These are phyloP conservation scores for Caenorhabditis sinica DNA, from an alignment of 2,888 invertebrate genomes.

Conservation along the genomic window DNA sequence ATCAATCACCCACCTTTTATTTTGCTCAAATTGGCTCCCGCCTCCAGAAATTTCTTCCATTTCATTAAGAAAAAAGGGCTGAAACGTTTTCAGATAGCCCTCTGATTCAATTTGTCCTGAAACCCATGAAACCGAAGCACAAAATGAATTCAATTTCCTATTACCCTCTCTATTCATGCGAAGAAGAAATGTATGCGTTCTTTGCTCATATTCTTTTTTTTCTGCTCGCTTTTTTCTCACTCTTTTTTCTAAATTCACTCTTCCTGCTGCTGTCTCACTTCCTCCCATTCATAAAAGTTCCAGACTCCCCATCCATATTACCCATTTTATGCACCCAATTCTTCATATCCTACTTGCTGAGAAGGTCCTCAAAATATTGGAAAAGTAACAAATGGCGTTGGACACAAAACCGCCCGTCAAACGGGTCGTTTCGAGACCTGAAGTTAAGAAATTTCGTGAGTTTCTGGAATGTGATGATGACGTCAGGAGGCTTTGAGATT, in stretches of 20 bases:
- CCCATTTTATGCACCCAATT: slow-evolving; percentile 40
- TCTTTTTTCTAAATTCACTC: neutral
- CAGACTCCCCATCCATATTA: neutral
- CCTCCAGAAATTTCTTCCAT: neutral
- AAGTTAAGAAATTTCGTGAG: slow-evolving; percentile 62
- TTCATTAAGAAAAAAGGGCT: neutral
- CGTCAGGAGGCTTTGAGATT: neutral
- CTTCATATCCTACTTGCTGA: slow-evolving; percentile 27
- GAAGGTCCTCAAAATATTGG: slow-evolving; percentile 44
- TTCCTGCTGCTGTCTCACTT: too few species aligned
- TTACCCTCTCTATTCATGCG: slow-evolving; percentile 18
- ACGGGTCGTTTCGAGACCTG: slow-evolving; percentile 26
- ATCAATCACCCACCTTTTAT: slow-evolving; percentile 27
- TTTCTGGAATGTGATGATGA: neutral
- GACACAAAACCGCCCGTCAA: slow-evolving; percentile 18
- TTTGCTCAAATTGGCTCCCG: neutral
- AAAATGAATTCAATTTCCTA: neutral
- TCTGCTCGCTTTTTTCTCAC: neutral
- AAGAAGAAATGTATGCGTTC: slow-evolving; percentile 33
- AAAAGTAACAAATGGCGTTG: slow-evolving; percentile 20
- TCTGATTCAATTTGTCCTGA: slow-evolving; percentile 29
- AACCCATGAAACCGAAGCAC: slow-evolving; percentile 15
- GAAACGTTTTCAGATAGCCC: neutral
- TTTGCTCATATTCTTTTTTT: slow-evolving; percentile 14
- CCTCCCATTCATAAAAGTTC: neutral